phyloP scores from a whole-genome alignment of 2,113 vertebrate species.

The Opisthocomus hoazin region DNA sequence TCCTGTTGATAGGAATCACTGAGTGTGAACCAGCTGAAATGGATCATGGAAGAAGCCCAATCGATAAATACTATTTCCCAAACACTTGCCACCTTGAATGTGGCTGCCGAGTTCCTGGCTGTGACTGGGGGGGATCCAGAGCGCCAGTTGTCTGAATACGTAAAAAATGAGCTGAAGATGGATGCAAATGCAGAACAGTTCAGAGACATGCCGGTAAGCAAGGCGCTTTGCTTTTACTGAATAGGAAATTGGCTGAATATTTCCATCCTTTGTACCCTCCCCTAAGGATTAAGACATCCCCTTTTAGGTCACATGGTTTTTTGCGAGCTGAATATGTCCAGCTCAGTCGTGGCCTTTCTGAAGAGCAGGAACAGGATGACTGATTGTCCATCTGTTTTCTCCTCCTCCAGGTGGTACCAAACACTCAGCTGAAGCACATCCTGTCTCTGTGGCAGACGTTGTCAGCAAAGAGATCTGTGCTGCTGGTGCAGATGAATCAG shows the following conservation, averaged over 20 bases:
- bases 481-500: conserved; percentile 1
- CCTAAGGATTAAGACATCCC: neutral
- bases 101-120: neutral
- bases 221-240: neutral
- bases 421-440: neutral
- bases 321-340: neutral
- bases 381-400: neutral
- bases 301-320: neutral
- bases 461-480: neutral
- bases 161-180: neutral
- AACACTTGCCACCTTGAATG: neutral
- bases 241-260: neutral
- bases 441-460: neutral
- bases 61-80: neutral
- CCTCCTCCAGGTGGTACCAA: neutral
- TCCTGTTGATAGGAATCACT: neutral
- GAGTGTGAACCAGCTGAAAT: neutral
- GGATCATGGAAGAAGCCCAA: neutral
- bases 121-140: neutral
- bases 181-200: neutral
- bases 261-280: neutral
- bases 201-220: neutral
- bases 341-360: neutral
- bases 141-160: neutral
- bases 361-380: neutral